Base-by-base conservation (phyloP, 2,888 invertebrate species). In the Adelognathus sp. region DNA sequence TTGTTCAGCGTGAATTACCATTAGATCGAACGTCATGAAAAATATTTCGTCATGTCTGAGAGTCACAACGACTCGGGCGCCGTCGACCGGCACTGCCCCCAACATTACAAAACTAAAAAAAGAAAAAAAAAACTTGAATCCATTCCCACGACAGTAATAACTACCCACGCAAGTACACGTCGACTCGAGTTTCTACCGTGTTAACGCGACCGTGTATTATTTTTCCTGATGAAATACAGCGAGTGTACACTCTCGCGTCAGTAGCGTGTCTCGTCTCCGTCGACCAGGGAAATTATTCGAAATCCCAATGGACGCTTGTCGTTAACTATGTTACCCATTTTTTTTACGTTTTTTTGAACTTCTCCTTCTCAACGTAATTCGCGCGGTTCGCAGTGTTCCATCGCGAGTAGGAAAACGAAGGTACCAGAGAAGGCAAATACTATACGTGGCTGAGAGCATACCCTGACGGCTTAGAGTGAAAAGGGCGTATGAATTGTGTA, bases 251-350 rank as follows among this genome's bases (percentile, higher is more conserved):
- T 31, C 39, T 31, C 39, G 50, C 31, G 29, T 54, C 39, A 18
- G 11, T 4, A 11, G 29, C 33, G 14, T 24, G 4, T 3, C 24
- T 46, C 46, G 11, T 52, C 76, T 41, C 73, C n/a, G 72, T 70
- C 69, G 73, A 77, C 79, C 50, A 70, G 79, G 81, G 74, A 82
- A 82, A 82, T 82, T 82, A 82, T 81, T 73, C 71, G 60, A 69
- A 78, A 76, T 80, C 79, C 81, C 79, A n/a, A 46, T 52, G 67
- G 76, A 73, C 54, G 46, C 63, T 75, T 74, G 67, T 79, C 79
- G 73, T 74, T 70, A 74, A 80, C 54, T 61, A 72, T 61, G 41
- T 64, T n/a, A n/a, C n/a, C n/a, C n/a, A 70, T 76, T 79, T 79
- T 79, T 77, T 73, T 79, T 52, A 44, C 31, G 4, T 56, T 66